Conservation (phyloP, 2,888 invertebrate genomes). For the Cotesia congregata region DNA sequence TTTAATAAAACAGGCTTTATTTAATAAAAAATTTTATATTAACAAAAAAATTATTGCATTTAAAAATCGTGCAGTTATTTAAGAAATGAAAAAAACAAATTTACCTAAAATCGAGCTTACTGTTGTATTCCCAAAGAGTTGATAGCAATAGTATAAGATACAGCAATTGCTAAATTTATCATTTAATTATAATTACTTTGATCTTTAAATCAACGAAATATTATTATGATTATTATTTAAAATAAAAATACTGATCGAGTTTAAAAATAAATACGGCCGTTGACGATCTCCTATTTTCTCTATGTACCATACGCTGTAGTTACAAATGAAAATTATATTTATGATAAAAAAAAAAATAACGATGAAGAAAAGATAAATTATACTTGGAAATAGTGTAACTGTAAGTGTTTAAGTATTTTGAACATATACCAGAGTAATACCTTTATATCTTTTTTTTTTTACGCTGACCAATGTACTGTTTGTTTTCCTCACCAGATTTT, state of each 20-base stretch:
- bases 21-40: neutral
- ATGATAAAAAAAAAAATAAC: constrained; percentile 38
- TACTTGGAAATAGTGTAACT: neutral
- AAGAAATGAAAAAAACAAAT: neutral
- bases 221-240: neutral
- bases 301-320: constrained; percentile 62
- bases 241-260: neutral
- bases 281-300: constrained; percentile 54
- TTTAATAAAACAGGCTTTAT: neutral
- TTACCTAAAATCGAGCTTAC: constrained; percentile 28
- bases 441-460: constrained; percentile 15
- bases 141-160: constrained; percentile 10
- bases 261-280: constrained; percentile 36
- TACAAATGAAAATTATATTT: constrained; percentile 65
- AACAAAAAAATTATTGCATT: neutral
- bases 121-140: constrained; percentile 34
- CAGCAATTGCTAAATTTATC: neutral
- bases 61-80: neutral
- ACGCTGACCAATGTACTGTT: constrained; percentile 15
- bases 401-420: neutral
- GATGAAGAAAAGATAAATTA: constrained; percentile 6
- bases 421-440: constrained; percentile 2
- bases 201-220: constrained; percentile 18
- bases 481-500: neutral
- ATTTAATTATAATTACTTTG: constrained; percentile 5